Evolutionary conservation across 2,797 vertebrate genomes (phyloP), one percentile per base, ranked within the genome.

Genomic region (Tarsius wallacei): DNA sequence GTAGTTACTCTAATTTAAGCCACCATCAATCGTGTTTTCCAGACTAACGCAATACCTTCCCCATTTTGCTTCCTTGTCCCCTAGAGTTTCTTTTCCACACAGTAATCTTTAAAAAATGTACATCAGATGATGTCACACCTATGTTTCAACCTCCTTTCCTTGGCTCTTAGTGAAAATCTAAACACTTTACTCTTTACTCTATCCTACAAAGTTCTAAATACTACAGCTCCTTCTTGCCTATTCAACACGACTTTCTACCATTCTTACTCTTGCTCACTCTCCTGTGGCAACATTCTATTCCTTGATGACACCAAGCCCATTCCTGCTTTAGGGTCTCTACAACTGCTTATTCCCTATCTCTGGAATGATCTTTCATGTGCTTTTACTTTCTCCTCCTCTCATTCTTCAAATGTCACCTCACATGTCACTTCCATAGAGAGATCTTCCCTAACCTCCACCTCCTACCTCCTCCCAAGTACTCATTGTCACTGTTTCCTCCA

Each of bases 371-470:
- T 83, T 71, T 21, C 66, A 17, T 47, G 9, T 84, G 70, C 7
- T 55, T 95, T 88, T 26, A 94, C 59, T 87, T 85, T 21, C 51
- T 92, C 73, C 71, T 88, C 28, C 59, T 89, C 66, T 77, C 51
- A 36, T 86, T 94, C 64, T 88, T 96, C 83, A 91, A 61, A 49
- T 92, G 64, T 90, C 55, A 94, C 51, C 61, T 93, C 87, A 94
- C 73, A 76, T 86, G 36, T 59, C 42, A 90, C n/a, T 22, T 93
- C 36, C 47, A 91, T 74, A 49, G 55, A 47, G 24, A 85, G 24
- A 82, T 15, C 36, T 81, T 82, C 51, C 16, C 51, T 73, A 59
- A 51, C 63, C n/a, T 71, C 19, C 16, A 84, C 22, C 53, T 74
- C 21, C 53, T 49, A 49, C 16, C 90, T 92, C 57, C 63, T 80